Evolutionary conservation across 2,797 vertebrate species (phyloP).

Genomic region (Xenopus petersii): DNA sequence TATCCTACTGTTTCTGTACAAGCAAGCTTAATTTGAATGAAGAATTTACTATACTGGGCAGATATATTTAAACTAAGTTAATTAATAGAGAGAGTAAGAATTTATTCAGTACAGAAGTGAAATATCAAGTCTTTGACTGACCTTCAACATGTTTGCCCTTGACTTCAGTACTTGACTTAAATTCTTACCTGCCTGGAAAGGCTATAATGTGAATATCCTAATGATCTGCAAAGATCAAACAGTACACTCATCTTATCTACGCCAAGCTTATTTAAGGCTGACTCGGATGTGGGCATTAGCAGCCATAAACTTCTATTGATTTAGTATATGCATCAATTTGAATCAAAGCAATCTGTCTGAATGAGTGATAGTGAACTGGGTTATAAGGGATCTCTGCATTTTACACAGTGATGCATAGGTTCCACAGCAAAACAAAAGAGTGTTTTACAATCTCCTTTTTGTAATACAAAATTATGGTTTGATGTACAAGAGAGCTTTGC

Average conservation of each 20-base stretch:
- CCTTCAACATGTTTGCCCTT: constrained; percentile 20
- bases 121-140: constrained; percentile 16
- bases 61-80: not conserved
- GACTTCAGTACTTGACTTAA: constrained; percentile 17
- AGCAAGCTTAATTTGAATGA: not conserved
- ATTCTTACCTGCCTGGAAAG: constrained; percentile 50
- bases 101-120: constrained; percentile 17
- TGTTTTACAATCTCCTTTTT: not conserved
- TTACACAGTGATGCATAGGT: constrained; percentile 27
- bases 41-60: not conserved
- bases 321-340: constrained; percentile 37
- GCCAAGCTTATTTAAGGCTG: constrained; percentile 35
- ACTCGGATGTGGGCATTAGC: constrained; percentile 21
- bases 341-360: constrained; percentile 30
- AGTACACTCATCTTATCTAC: constrained; percentile 33
- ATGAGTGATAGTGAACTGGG: constrained; percentile 5
- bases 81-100: not conserved
- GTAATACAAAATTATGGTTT: not conserved
- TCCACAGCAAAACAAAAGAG: constrained; percentile 4
- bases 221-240: constrained; percentile 34
- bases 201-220: constrained; percentile 33
- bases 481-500: not conserved
- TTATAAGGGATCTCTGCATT: constrained; percentile 15
- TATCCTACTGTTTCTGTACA: no score
- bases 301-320: constrained; percentile 46